Evolutionary conservation across 2,888 invertebrate species (phyloP), one percentile per base, ranked within the genome.

Genomic region (Drosophila macrothrix): DNA sequence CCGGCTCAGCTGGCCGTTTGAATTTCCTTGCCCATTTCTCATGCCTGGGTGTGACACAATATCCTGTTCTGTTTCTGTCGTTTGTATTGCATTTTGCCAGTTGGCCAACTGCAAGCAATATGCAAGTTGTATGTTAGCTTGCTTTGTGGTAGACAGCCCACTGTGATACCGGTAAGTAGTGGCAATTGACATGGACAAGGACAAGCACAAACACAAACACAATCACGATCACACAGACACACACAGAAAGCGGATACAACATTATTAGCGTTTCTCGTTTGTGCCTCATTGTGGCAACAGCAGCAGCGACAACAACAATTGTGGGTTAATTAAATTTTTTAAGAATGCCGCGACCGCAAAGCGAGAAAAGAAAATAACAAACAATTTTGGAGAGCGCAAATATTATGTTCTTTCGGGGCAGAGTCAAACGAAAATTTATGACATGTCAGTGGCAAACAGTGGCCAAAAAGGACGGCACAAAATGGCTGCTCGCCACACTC

Each of bases 251-350:
- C 68, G 67, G 61, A 74, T 74, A 87, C 65, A 71, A 69, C 79
- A 72, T 67, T 69, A 76, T 76, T 76, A 85, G 72, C 69, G 43
- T 50, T 65, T 71, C 55, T 71, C 53, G 58, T 61, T 72, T 54
- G 62, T 64, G 55, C 60, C 52, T 19, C 46, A 37, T 22, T 73
- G 75, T 75, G 69, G 53, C 55, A 56, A n/a, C 7, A 55, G n/a
- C 22, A 28, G 37, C 12, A 28, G 19, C 25, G 25, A 25, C 46
- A 28, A 29, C 59, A 75, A 79, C 73, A 86, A 79, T 83, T 82
- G 82, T 63, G 78, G 73, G 90, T 76, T 85, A 85, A 85, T 88
- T 85, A 85, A 82, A 80, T 76, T 73, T 78, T 84, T 76, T 63
- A 74, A 74, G 71, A 80, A 78, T 80, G 59, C 58, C 59, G 46